These are phyloP conservation scores for Thermophis baileyi DNA, from an alignment of 2,113 vertebrate genomes.

Conservation along the genomic window DNA sequence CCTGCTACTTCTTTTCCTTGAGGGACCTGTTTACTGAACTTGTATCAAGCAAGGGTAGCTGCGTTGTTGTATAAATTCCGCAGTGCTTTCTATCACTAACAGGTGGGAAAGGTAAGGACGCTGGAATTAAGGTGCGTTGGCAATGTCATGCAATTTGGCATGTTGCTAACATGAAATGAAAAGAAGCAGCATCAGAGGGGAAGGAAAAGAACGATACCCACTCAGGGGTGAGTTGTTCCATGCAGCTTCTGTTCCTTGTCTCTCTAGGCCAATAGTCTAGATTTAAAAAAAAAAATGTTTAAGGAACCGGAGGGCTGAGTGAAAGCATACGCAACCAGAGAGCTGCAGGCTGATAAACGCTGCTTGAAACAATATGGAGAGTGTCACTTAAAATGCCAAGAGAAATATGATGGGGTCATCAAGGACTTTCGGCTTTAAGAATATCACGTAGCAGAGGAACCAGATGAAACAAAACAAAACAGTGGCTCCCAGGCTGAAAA, in stretches of 20 bases:
- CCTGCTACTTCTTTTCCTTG: constrained; percentile 66
- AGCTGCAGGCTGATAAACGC: constrained; percentile 47
- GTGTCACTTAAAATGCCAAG: constrained; percentile 54
- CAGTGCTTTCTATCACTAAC: constrained; percentile 11
- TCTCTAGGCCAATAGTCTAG: constrained; percentile 48
- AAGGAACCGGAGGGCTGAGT: constrained; percentile 49
- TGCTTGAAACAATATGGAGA: constrained; percentile 47
- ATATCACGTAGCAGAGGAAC: constrained; percentile 62
- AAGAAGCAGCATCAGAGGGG: background rate
- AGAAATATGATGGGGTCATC: constrained; percentile 53
- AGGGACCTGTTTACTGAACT: constrained; percentile 71
- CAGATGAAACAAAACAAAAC: constrained; percentile 37
- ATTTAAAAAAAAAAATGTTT: constrained; percentile 56
- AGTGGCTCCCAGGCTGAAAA: constrained; percentile 67
- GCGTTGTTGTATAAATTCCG: background rate
- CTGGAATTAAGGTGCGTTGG: constrained; percentile 10
- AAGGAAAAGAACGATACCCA: background rate
- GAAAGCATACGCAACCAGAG: constrained; percentile 43
- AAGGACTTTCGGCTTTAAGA: constrained; percentile 56
- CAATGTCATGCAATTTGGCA: constrained; percentile 1
- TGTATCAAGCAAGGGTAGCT: constrained; percentile 64
- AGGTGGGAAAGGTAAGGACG: constrained; percentile 28
- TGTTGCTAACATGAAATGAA: background rate
- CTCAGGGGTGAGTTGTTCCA: background rate
- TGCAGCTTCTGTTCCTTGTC: background rate